A percentile compares a stretch with the other conserved stretches of the same genome.
Conservation (phyloP, 2,888 invertebrate species). For the Biston stratarius region DNA sequence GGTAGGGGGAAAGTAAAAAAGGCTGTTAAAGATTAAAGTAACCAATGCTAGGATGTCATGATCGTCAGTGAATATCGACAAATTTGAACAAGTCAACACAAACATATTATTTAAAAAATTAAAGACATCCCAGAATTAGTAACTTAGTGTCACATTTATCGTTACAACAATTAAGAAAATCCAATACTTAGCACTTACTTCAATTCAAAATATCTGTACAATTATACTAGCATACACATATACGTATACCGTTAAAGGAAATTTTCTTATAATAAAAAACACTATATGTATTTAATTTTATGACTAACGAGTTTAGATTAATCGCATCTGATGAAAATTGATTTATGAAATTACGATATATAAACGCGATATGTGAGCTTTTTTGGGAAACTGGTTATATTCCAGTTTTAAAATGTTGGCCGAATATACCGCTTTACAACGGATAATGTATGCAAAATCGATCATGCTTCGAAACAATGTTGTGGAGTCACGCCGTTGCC, state of each 20-base stretch:
- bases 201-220: conserved; percentile 79
- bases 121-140: conserved; percentile 16
- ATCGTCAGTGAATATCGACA: background rate
- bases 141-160: conserved; percentile 38
- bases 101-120: too few species aligned
- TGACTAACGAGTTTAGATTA: conserved; percentile 23
- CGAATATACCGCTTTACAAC: conserved; percentile 36
- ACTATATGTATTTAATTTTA: conserved; percentile 72
- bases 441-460: conserved; percentile 45
- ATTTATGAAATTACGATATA: conserved; percentile 12
- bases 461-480: conserved; percentile 39
- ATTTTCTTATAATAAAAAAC: conserved; percentile 64
- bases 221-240: conserved; percentile 80
- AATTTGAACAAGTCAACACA: background rate
- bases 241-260: conserved; percentile 68
- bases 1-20: background rate
- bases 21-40: background rate
- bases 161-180: conserved; percentile 77
- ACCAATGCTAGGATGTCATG: conserved; percentile 16
- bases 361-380: conserved; percentile 13
- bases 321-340: conserved; percentile 26
- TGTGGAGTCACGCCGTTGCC: conserved; percentile 37
- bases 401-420: conserved; percentile 35
- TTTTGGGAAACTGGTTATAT: conserved; percentile 15
- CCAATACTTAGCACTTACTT: conserved; percentile 63